These are phyloP conservation scores for Rambutsinella grinnellia DNA, from an alignment of 2,888 invertebrate species.

Conservation along the genomic window DNA sequence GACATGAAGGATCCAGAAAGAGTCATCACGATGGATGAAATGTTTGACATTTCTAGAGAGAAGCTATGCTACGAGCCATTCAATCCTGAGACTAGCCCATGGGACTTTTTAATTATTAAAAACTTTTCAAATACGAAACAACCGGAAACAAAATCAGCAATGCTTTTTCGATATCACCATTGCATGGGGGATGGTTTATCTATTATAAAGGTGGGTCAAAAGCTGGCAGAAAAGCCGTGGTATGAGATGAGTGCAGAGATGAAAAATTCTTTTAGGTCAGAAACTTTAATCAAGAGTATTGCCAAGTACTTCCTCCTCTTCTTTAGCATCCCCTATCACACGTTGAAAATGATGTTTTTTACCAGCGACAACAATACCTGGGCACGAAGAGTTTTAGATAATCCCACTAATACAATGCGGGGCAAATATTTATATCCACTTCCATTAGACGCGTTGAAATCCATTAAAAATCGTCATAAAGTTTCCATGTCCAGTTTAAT, in stretches of 20 bases:
- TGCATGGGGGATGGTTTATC: constrained; percentile 38
- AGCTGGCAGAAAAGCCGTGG: neutral
- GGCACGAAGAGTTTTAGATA: neutral
- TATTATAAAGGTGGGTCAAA: constrained; percentile 16
- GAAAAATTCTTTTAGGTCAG: neutral
- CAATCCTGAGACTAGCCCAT: constrained; percentile 14
- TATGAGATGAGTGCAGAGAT: neutral
- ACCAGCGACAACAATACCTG: neutral
- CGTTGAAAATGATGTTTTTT: neutral
- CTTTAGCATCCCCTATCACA: neutral
- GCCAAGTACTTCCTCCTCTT: neutral
- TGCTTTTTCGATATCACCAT: constrained; percentile 34
- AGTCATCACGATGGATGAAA: neutral
- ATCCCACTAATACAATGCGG: neutral
- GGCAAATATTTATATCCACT: neutral
- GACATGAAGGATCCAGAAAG: constrained; percentile 18
- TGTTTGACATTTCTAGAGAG: neutral
- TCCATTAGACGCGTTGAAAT: neutral
- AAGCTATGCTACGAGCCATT: constrained; percentile 5
- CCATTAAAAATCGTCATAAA: neutral
- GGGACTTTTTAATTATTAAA: constrained; percentile 25
- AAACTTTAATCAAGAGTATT: neutral
- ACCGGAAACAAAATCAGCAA: constrained; percentile 27
- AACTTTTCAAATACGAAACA: constrained; percentile 18
- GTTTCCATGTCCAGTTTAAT: neutral